These are phyloP conservation scores for Notolabrus celidotus DNA, from an alignment of 2,797 vertebrate genomes.

Conservation along the genomic window DNA sequence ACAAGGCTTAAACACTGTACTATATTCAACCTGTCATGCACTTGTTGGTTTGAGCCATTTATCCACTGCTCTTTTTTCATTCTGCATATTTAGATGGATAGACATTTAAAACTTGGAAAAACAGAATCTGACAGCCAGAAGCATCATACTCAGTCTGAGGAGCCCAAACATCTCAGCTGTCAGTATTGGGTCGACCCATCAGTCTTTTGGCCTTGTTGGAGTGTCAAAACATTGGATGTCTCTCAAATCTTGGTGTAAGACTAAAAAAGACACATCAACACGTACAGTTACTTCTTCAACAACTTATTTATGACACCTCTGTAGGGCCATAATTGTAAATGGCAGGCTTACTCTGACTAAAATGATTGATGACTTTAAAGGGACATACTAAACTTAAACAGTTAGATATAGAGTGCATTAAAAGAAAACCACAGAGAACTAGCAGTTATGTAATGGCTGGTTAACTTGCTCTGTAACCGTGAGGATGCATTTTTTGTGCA, in stretches of 20 bases:
- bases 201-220: not conserved
- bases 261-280: not conserved
- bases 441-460: not conserved
- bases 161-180: not conserved
- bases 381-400: not conserved
- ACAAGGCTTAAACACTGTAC: too few species aligned
- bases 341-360: not conserved
- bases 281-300: not conserved
- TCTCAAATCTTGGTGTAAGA: slow-evolving; percentile 6
- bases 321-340: not conserved
- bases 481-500: not conserved
- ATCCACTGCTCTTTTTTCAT: not conserved
- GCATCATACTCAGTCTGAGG: not conserved
- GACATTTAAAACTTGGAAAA: not conserved
- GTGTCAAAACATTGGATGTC: not conserved
- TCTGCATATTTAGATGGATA: not conserved
- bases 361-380: not conserved
- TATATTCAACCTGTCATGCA: too few species aligned
- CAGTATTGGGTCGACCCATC: not conserved
- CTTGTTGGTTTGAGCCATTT: not conserved
- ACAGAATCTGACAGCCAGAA: not conserved
- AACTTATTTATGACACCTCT: not conserved
- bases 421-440: not conserved
- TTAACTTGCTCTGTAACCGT: slow-evolving; percentile 11
- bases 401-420: slow-evolving; percentile 6